A percentile compares a stretch with the other conserved stretches of the same genome.
Evolutionary conservation across 2,888 invertebrate genomes (phyloP).

Genomic region (Macrosoma leucophasiata): DNA sequence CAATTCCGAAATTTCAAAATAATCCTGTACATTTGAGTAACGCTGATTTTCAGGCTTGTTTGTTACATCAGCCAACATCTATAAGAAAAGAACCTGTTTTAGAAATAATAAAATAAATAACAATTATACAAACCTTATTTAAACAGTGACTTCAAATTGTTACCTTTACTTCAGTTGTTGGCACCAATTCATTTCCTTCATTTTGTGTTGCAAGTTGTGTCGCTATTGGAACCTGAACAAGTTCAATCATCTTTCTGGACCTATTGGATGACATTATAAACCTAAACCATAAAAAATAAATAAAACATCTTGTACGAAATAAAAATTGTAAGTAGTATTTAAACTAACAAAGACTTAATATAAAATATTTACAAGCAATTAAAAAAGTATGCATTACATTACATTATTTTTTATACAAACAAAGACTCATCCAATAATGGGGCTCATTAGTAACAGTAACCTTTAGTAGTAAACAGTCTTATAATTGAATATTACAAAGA

Average conservation of each 20-base stretch:
- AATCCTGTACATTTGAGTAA: conserved; percentile 11
- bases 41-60: conserved; percentile 12
- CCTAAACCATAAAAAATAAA: conserved; percentile 17
- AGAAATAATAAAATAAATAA: too few species aligned
- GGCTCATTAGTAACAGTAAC: too few species aligned
- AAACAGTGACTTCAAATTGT: conserved; percentile 3
- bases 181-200: conserved; percentile 7
- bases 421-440: conserved; percentile 12
- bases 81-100: conserved; percentile 10
- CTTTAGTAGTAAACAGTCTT: conserved; percentile 14
- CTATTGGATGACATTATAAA: conserved; percentile 18
- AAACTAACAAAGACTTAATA: too few species aligned
- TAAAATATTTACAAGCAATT: too few species aligned
- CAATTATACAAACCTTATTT: too few species aligned
- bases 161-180: conserved; percentile 16
- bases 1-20: not conserved
- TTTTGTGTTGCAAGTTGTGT: conserved; percentile 9
- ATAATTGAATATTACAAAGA: too few species aligned
- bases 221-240: conserved; percentile 14
- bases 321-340: too few species aligned
- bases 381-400: too few species aligned
- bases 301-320: too few species aligned
- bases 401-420: too few species aligned
- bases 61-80: conserved; percentile 19
- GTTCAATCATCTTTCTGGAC: conserved; percentile 16